Percentiles rank a stretch among this genome's conserved stretches.
Evolutionary conservation across 2,797 vertebrate species (phyloP).

Genomic region (Catostomus latipinnis): DNA sequence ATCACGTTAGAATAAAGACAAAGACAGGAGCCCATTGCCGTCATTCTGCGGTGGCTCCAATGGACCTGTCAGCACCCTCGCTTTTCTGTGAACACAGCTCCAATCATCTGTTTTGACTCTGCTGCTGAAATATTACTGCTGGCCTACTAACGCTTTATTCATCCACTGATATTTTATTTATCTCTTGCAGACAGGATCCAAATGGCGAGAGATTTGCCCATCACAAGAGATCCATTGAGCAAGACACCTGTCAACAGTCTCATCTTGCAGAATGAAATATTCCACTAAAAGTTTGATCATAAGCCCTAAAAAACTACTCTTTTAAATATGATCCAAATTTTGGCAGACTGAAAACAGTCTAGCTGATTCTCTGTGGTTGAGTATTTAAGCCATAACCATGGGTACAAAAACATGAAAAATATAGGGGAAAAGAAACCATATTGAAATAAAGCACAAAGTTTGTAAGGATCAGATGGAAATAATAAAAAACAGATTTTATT

Average conservation of each 20-base stretch:
- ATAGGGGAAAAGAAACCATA: neutral
- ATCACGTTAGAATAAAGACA: slow-evolving; percentile 9
- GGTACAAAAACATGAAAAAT: slow-evolving; percentile 9
- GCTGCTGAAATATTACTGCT: slow-evolving; percentile 38
- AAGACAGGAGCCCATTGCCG: neutral
- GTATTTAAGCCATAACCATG: slow-evolving; percentile 16
- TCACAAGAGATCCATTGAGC: slow-evolving; percentile 50
- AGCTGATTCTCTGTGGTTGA: slow-evolving; percentile 10
- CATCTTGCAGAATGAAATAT: slow-evolving; percentile 44
- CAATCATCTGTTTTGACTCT: slow-evolving; percentile 31
- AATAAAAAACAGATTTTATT: neutral
- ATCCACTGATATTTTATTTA: slow-evolving; percentile 66
- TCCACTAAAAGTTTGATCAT: slow-evolving; percentile 45
- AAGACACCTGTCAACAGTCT: slow-evolving; percentile 60
- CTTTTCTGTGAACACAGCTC: slow-evolving; percentile 31
- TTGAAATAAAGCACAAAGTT: slow-evolving; percentile 1
- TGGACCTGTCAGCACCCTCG: slow-evolving; percentile 34
- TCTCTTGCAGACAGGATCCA: slow-evolving; percentile 52
- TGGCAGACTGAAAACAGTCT: slow-evolving; percentile 14
- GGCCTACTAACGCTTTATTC: slow-evolving; percentile 58
- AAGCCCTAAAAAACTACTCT: slow-evolving; percentile 38
- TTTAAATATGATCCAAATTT: slow-evolving; percentile 21
- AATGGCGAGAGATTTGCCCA: slow-evolving; percentile 51
- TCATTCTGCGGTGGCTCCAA: slow-evolving; percentile 10
- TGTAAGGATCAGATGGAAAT: neutral